A percentile compares a stretch with the other conserved stretches of the same genome.
phyloP scores from a whole-genome alignment of 1,140 invertebrate genomes.

The Oedothorax gibbosus region DNA sequence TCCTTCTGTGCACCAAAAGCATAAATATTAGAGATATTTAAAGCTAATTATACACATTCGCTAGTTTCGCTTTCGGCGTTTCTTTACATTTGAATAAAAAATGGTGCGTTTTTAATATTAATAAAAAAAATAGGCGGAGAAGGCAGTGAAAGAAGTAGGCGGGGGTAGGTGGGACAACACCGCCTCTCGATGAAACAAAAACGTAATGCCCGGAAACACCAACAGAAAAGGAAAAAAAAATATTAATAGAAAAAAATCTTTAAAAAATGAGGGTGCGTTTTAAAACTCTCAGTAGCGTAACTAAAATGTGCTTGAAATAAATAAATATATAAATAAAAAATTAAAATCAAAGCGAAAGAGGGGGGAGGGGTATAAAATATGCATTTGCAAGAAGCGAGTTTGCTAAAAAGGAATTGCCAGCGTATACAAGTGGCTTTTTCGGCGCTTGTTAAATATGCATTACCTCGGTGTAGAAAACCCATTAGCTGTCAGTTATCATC shows the following conservation, averaged over 20 bases:
- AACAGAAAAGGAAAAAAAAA: slow-evolving; percentile 35
- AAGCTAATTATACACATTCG: slow-evolving; percentile 59
- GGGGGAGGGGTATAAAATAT: slow-evolving; percentile 55
- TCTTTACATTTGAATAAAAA: background rate
- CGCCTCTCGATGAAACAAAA: slow-evolving; percentile 34
- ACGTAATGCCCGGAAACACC: slow-evolving; percentile 20
- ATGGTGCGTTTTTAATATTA: no score
- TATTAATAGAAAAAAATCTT: slow-evolving; percentile 10
- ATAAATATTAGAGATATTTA: slow-evolving; percentile 58
- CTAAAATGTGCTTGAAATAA: slow-evolving; percentile 55
- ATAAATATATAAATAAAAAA: background rate
- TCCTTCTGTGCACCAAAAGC: background rate
- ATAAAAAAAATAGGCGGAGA: slow-evolving; percentile 2
- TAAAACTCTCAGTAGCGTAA: slow-evolving; percentile 50
- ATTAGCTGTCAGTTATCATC: slow-evolving; percentile 60
- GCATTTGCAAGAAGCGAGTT: slow-evolving; percentile 42
- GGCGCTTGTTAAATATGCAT: slow-evolving; percentile 57
- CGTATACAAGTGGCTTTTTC: slow-evolving; percentile 56
- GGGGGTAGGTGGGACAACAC: background rate
- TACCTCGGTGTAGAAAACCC: slow-evolving; percentile 59
- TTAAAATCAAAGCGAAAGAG: slow-evolving; percentile 37
- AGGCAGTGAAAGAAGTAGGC: background rate
- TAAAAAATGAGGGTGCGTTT: slow-evolving; percentile 44
- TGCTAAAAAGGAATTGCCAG: slow-evolving; percentile 41
- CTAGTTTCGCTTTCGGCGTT: slow-evolving; percentile 2